phyloP scores from a whole-genome alignment of 2,113 vertebrate species.

The Myrmecophaga tridactyla region DNA sequence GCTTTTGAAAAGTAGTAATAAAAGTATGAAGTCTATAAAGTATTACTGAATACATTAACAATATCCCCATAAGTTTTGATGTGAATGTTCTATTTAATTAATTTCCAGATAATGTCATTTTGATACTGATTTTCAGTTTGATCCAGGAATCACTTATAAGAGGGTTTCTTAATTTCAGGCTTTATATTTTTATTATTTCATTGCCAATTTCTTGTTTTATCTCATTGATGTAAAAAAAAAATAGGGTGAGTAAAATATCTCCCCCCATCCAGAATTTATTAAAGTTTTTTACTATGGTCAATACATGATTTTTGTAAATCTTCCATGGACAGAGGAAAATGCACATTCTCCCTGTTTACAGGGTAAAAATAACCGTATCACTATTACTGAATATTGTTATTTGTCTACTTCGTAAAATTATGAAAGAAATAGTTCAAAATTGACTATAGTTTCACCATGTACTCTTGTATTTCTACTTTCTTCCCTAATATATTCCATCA shows the following conservation, averaged over 20 bases:
- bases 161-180: neutral
- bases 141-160: neutral
- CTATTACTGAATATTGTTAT: neutral
- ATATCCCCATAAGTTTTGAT: neutral
- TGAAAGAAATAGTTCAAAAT: neutral
- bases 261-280: neutral
- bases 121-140: neutral
- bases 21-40: constrained; percentile 2
- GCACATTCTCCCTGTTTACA: neutral
- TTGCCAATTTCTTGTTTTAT: neutral
- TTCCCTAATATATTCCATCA: neutral
- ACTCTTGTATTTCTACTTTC: neutral
- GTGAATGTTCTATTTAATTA: neutral
- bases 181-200: constrained; percentile 8
- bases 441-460: neutral
- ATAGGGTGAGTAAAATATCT: neutral
- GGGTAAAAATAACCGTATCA: neutral
- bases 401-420: neutral
- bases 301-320: neutral
- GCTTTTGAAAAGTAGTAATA: neutral
- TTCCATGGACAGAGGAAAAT: neutral
- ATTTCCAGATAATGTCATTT: constrained; percentile 1
- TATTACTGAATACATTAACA: neutral
- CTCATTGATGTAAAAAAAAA: neutral
- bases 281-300: neutral